These are phyloP conservation scores for Threskiornis aethiopicus DNA, from an alignment of 2,797 vertebrate species.

Conservation along the genomic window DNA sequence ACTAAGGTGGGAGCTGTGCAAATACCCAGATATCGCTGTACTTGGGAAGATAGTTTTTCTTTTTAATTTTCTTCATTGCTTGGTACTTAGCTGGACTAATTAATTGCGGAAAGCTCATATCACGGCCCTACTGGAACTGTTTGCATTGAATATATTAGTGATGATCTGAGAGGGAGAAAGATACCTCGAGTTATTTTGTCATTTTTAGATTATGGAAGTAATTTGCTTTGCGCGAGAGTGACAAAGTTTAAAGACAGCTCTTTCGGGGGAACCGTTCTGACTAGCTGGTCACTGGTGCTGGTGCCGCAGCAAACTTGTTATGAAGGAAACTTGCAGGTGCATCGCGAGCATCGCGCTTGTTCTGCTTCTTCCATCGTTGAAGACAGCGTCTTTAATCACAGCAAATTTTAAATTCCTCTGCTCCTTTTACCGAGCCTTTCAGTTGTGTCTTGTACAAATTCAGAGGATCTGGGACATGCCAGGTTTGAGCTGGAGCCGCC, in stretches of 20 bases:
- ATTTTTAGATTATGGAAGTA: background rate
- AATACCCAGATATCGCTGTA: background rate
- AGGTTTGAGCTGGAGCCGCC: background rate
- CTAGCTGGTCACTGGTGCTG: background rate
- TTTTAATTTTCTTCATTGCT: conserved; percentile 25
- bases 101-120: conserved; percentile 10
- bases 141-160: background rate
- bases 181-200: background rate
- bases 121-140: background rate
- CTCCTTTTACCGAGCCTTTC: background rate
- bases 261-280: background rate
- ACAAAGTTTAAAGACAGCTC: background rate
- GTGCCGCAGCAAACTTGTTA: background rate
- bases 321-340: accelerated
- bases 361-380: accelerated
- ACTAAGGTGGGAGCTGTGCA: conserved; percentile 19
- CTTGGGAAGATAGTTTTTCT: conserved; percentile 11
- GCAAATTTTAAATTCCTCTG: background rate
- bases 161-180: background rate
- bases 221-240: background rate
- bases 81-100: conserved; percentile 2
- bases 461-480: background rate
- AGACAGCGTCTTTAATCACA: accelerated
- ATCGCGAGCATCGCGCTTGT: accelerated
- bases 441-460: background rate